phyloP scores from a whole-genome alignment of 2,797 vertebrate genomes.

The Pelochelys cantorii region DNA sequence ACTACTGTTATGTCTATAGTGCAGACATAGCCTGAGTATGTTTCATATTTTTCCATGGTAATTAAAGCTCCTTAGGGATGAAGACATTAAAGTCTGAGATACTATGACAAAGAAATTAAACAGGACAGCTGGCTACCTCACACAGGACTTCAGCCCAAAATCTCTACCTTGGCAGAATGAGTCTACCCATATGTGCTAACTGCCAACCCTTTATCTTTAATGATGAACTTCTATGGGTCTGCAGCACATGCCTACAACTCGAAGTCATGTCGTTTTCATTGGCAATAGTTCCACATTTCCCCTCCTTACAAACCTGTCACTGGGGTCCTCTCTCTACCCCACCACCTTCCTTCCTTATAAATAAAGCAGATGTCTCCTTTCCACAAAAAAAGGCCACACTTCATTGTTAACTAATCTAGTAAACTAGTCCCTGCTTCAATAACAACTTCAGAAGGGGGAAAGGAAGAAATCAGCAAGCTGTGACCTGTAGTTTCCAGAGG shows the following conservation, averaged over 20 bases:
- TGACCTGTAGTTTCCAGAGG: background rate
- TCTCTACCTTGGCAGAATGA: background rate
- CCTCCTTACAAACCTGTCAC: background rate
- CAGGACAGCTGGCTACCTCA: background rate
- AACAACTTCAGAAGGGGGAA: background rate
- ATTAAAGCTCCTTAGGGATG: background rate
- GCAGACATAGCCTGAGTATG: background rate
- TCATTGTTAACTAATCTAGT: background rate
- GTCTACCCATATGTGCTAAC: background rate
- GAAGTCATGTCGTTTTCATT: background rate
- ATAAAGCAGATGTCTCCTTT: background rate
- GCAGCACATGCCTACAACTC: background rate
- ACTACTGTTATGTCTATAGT: too few relatives aligned
- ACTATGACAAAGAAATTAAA: background rate
- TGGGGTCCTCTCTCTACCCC: background rate
- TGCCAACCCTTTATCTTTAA: background rate
- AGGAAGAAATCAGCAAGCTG: background rate
- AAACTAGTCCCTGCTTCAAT: background rate
- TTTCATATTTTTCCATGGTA: background rate
- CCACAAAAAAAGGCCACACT: too few relatives aligned
- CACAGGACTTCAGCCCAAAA: background rate
- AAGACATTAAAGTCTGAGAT: background rate
- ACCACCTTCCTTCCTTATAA: background rate
- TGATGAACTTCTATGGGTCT: background rate
- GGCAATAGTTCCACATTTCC: background rate